Evolutionary conservation across 2,113 vertebrate genomes (phyloP).

Genomic region (Zosterops pallidus): DNA sequence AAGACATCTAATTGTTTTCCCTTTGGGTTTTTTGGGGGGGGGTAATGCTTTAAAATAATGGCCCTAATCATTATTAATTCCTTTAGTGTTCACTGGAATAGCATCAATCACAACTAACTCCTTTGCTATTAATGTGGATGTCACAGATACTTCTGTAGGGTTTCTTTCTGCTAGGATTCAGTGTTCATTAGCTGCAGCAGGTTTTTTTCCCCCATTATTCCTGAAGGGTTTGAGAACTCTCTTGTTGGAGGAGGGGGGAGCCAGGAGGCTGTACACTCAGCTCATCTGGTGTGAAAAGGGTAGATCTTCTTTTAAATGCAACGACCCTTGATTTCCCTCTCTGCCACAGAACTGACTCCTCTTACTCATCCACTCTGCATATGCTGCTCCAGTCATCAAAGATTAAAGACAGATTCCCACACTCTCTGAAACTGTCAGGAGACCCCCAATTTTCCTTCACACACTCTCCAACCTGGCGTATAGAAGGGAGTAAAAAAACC

Average conservation of each 20-base stretch:
- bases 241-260: neutral
- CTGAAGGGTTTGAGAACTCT: conserved; percentile 5
- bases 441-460: conserved; percentile 4
- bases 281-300: neutral
- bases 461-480: neutral
- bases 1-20: conserved; percentile 72
- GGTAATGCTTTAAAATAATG: conserved; percentile 69
- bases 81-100: conserved; percentile 64
- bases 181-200: conserved; percentile 55
- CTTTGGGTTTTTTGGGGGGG: conserved; percentile 19
- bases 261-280: neutral
- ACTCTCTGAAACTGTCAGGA: conserved; percentile 24
- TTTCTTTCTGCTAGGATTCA: conserved; percentile 49
- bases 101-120: conserved; percentile 71
- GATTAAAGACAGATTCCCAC: conserved; percentile 45
- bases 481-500: neutral
- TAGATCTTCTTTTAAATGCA: neutral
- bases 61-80: conserved; percentile 74
- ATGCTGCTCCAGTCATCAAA: neutral
- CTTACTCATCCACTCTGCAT: neutral
- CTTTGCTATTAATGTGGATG: conserved; percentile 68
- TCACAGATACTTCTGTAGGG: conserved; percentile 60
- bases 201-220: neutral
- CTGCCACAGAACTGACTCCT: neutral
- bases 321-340: neutral